A percentile compares a stretch with the other conserved stretches of the same genome.
Conservation (phyloP, 2,113 vertebrate genomes). For the Recurvirostra avosetta region DNA sequence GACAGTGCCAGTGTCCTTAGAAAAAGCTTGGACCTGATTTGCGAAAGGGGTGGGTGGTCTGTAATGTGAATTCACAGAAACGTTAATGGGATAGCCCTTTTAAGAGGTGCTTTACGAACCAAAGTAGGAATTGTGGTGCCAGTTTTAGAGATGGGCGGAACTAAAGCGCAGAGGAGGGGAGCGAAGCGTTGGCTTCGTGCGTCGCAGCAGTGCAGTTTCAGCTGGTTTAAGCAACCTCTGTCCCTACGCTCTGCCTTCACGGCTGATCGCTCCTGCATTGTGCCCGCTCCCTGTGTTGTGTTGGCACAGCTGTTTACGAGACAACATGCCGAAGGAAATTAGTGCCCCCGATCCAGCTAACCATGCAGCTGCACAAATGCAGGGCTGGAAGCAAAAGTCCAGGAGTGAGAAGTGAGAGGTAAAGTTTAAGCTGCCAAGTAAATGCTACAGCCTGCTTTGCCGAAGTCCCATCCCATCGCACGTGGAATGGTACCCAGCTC, state of each 20-base stretch:
- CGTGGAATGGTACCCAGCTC: background rate
- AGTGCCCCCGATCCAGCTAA: background rate
- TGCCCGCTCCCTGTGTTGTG: background rate
- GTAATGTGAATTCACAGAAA: background rate
- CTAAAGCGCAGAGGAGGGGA: background rate
- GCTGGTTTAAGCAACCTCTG: background rate
- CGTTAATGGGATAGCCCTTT: background rate
- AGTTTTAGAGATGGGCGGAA: background rate
- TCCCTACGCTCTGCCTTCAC: background rate
- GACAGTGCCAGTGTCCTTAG: background rate
- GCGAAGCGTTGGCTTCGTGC: fast-evolving
- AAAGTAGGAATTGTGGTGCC: background rate
- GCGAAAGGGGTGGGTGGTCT: background rate
- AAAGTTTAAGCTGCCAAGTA: background rate
- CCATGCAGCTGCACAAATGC: background rate
- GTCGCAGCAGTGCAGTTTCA: background rate
- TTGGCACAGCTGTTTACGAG: background rate
- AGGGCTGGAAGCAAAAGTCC: background rate
- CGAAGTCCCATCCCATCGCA: fast-evolving
- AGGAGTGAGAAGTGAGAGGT: background rate
- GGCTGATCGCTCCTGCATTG: background rate
- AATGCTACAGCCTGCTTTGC: background rate
- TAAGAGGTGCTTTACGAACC: background rate
- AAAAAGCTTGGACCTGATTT: background rate
- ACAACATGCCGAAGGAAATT: background rate